Evolutionary conservation across 2,888 invertebrate genomes (phyloP).

Genomic region (Agelastica alni): DNA sequence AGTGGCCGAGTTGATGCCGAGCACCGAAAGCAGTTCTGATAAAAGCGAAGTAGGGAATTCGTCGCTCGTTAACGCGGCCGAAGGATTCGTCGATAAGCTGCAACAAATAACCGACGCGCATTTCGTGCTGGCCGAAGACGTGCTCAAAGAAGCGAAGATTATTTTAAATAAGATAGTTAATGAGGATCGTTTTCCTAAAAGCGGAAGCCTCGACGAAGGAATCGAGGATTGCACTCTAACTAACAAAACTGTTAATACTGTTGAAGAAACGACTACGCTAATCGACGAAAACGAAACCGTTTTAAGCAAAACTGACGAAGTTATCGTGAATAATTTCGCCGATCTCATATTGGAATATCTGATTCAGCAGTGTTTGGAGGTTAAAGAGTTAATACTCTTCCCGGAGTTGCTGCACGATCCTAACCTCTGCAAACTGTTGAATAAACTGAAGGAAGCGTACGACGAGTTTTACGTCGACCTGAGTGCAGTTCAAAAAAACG

Average conservation of each 20-base stretch:
- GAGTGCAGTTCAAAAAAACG: slow-evolving; percentile 44
- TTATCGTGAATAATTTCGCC: slow-evolving; percentile 37
- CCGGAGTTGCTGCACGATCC: slow-evolving; percentile 49
- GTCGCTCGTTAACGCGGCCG: slow-evolving; percentile 16
- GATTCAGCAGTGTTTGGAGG: slow-evolving; percentile 47
- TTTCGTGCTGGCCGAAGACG: slow-evolving; percentile 6
- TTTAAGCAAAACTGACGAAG: slow-evolving; percentile 20
- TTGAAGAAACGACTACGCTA: background rate
- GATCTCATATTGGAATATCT: slow-evolving; percentile 47
- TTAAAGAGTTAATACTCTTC: slow-evolving; percentile 49
- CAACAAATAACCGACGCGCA: slow-evolving; percentile 14
- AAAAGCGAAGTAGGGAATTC: slow-evolving; percentile 25
- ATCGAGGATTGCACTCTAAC: slow-evolving; percentile 39
- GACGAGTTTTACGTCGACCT: slow-evolving; percentile 41
- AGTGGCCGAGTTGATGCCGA: slow-evolving; percentile 22
- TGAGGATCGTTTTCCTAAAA: background rate
- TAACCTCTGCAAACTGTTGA: slow-evolving; percentile 44
- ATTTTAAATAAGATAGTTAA: background rate
- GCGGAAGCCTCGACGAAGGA: slow-evolving; percentile 38
- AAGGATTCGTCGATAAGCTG: slow-evolving; percentile 17
- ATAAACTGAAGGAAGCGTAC: slow-evolving; percentile 41
- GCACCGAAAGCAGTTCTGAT: slow-evolving; percentile 18
- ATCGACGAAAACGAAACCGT: background rate
- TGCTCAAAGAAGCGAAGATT: slow-evolving; percentile 18
- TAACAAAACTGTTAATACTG: slow-evolving; percentile 12